phyloP scores from a whole-genome alignment of 2,888 invertebrate species.

The Eumerus sabulonum region DNA sequence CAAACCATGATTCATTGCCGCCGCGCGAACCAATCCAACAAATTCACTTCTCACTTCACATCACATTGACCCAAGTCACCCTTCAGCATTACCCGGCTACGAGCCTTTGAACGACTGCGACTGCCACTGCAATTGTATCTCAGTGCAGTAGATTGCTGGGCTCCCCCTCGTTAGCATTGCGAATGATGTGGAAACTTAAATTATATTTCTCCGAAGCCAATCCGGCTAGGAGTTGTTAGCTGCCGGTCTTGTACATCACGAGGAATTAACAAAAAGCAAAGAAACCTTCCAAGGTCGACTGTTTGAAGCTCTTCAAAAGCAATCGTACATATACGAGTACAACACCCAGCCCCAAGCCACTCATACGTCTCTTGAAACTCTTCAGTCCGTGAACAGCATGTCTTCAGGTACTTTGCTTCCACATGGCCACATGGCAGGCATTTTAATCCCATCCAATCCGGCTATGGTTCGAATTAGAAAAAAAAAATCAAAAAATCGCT shows the following conservation, averaged over 20 bases:
- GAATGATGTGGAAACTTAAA: conserved; percentile 62
- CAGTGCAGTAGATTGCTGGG: too few species aligned
- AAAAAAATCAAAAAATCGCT: conserved; percentile 61
- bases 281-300: conserved; percentile 60
- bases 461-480: conserved; percentile 39
- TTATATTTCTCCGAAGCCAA: conserved; percentile 40
- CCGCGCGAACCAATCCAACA: conserved; percentile 17
- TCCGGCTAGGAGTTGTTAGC: conserved; percentile 14
- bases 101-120: conserved; percentile 37
- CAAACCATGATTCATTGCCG: conserved; percentile 43
- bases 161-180: conserved; percentile 34
- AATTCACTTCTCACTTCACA: conserved; percentile 56
- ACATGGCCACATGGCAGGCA: conserved; percentile 47
- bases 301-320: conserved; percentile 11
- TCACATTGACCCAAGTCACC: conserved; percentile 54
- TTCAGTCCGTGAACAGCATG: conserved; percentile 39
- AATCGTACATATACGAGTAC: too few species aligned
- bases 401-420: conserved; percentile 27
- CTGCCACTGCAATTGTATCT: conserved; percentile 13
- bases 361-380: conserved; percentile 32
- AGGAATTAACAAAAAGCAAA: too few species aligned
- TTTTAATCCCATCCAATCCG: conserved; percentile 54
- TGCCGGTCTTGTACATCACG: conserved; percentile 48
- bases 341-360: too few species aligned
- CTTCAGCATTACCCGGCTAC: conserved; percentile 41